Evolutionary conservation across 2,888 invertebrate species (phyloP), one percentile per base, ranked within the genome.

Genomic region (Leptinotarsa tumamoca): DNA sequence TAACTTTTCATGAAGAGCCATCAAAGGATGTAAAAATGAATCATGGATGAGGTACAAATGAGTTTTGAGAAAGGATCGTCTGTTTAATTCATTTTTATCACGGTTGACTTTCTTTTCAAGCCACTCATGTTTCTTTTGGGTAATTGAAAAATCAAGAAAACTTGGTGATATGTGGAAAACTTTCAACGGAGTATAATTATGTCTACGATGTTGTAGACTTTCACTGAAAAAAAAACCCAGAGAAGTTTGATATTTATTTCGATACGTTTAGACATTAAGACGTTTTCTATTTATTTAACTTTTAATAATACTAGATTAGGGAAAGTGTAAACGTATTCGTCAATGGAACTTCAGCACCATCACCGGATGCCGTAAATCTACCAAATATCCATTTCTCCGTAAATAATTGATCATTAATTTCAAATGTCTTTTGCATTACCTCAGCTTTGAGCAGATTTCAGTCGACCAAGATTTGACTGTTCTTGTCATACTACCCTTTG

Each of bases 41-140:
- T 67, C 49, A 67, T 67, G 67, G 67, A 67, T 67, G 21, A 21
- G 50, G 49, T 4, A 49, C 33, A 33, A 50, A 67, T 49, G 21
- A 67, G 23, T 67, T 67, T 67, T 67, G 23, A 14, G 13, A 3
- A 67, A 50, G 67, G 18, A 21, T 18, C 50, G n/a, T 3, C n/a
- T 67, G 67, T 17, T 67, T 50, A 67, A 67, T 67, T 67, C 50
- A 67, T 50, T 58, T 58, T 15, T 4, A 58, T 58, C 15, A 58
- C 4, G 23, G 23, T 23, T 58, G 1, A 58, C 58, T 23, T 58
- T 27, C 14, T 58, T 23, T 14, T 23, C 21, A 23, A 13, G 21
- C 4, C 58, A 58, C 3, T 58, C 17, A 15, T 15, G 27, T 58
- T 23, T 15, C 1, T 23, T 18, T 13, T 58, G n/a, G 18, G 23